Evolutionary conservation across 2,888 invertebrate genomes (phyloP), one percentile per base, ranked within the genome.

Genomic region (Lycocerus yunnanus): DNA sequence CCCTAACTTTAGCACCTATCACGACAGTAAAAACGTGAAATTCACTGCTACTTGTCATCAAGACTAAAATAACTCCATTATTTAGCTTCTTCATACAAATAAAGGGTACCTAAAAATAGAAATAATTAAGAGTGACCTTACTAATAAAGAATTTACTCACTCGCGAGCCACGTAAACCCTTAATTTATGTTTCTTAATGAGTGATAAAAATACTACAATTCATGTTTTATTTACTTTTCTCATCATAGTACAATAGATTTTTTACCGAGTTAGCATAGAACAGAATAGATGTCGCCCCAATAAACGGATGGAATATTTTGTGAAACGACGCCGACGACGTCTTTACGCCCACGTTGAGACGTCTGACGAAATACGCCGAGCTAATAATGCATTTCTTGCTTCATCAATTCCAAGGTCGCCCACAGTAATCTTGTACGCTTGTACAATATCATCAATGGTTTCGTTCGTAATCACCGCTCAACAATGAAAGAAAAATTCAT

Each of bases 391-490:
- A 63, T 18, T 18, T n/a, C 16, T 15, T 15, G 20, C 70, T 61
- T 21, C 73, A 58, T 71, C 68, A 75, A 77, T 75, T 74, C 72
- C 79, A 79, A 79, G 79, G 79, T 71, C 79, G 74, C 68, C 77
- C 61, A 72, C 71, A 77, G 73, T 78, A 68, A 74, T 71, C 78
- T 78, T 77, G n/a, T 43, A 78, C 79, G 79, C 77, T 78, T 69
- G 71, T 71, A 74, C 69, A 79, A 77, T 79, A 18, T 63, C 78
- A 79, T 79, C 79, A 79, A 79, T 79, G 79, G 76, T 74, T 76
- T 77, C 70, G 76, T 78, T 78, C 79, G 78, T 74, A 73, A 78
- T 77, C 77, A 73, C 73, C 15, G 20, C n/a, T 43, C 43, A 43
- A 43, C 43, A 43, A 43, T 43, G n/a, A 43, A 43, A 43, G 43